These are phyloP conservation scores for Acanthurus leucopareius DNA, from an alignment of 2,797 vertebrate species.

Conservation along the genomic window DNA sequence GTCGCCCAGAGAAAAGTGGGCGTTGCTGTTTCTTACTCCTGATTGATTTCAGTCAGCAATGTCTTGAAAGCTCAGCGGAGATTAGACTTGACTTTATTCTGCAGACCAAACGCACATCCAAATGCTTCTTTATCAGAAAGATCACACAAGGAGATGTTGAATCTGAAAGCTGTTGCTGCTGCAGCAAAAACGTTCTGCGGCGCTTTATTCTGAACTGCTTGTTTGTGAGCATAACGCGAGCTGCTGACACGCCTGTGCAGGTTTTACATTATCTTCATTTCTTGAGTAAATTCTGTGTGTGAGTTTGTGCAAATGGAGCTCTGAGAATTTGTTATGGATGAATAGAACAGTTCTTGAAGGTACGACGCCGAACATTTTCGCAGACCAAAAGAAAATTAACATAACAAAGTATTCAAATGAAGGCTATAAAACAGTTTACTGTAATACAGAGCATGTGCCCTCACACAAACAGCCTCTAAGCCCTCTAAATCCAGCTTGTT, in stretches of 20 bases:
- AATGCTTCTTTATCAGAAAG: neutral
- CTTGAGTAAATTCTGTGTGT: neutral
- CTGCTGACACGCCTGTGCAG: neutral
- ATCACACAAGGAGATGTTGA: neutral
- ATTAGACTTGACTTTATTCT: slow-evolving; percentile 3
- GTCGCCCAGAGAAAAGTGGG: neutral
- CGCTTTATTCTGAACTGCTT: slow-evolving; percentile 1
- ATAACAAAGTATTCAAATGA: neutral
- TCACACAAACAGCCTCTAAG: slow-evolving; percentile 10
- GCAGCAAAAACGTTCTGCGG: neutral
- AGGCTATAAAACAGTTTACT: neutral
- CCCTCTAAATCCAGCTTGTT: slow-evolving; percentile 38
- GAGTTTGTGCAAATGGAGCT: neutral
- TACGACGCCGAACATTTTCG: neutral
- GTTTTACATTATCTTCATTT: slow-evolving; percentile 27
- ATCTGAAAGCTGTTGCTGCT: neutral
- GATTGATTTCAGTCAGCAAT: neutral
- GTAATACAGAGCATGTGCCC: slow-evolving; percentile 6
- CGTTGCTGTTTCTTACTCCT: neutral
- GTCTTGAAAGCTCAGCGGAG: neutral
- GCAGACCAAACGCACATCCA: neutral
- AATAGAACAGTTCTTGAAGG: neutral
- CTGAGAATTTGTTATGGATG: neutral
- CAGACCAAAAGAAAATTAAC: neutral
- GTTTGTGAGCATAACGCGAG: neutral